Evolutionary conservation across 2,888 invertebrate genomes (phyloP).

Genomic region (Gymnoscelis rufifasciata): DNA sequence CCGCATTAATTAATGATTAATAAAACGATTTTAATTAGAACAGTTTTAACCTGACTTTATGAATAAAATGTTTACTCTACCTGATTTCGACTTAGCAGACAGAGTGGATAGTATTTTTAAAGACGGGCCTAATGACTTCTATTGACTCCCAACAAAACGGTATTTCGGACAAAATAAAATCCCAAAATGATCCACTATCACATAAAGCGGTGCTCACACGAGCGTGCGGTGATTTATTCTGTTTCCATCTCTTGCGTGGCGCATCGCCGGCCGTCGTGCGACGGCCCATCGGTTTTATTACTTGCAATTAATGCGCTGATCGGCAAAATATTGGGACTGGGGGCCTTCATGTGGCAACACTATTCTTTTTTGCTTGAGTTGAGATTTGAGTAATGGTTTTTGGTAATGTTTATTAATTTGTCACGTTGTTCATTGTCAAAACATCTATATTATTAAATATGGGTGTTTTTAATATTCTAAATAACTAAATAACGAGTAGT

Average conservation of each 20-base stretch:
- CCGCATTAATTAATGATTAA: too few relatives aligned
- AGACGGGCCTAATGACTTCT: too few relatives aligned
- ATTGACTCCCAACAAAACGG: background rate
- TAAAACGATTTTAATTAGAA: too few relatives aligned
- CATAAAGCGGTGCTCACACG: slow-evolving; percentile 49
- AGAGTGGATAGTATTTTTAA: too few relatives aligned
- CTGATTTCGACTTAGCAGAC: too few relatives aligned
- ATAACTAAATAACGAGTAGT: too few relatives aligned
- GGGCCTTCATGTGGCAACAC: slow-evolving; percentile 36
- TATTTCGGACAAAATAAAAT: background rate
- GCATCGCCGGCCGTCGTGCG: slow-evolving; percentile 47
- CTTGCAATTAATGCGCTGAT: slow-evolving; percentile 61
- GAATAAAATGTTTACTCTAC: too few relatives aligned
- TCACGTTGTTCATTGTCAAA: too few relatives aligned
- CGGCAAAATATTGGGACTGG: slow-evolving; percentile 53
- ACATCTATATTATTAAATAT: too few relatives aligned
- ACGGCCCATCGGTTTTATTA: slow-evolving; percentile 64
- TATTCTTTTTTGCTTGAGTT: slow-evolving; percentile 29
- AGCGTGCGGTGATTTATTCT: slow-evolving; percentile 64
- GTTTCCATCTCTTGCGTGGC: slow-evolving; percentile 48
- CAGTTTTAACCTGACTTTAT: too few relatives aligned
- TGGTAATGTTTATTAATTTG: background rate
- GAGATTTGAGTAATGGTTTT: slow-evolving; percentile 21
- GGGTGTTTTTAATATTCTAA: too few relatives aligned
- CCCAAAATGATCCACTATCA: slow-evolving; percentile 5